A percentile compares a stretch with the other conserved stretches of the same genome.
phyloP scores from a whole-genome alignment of 2,113 vertebrate genomes.

The Aythya baeri region DNA sequence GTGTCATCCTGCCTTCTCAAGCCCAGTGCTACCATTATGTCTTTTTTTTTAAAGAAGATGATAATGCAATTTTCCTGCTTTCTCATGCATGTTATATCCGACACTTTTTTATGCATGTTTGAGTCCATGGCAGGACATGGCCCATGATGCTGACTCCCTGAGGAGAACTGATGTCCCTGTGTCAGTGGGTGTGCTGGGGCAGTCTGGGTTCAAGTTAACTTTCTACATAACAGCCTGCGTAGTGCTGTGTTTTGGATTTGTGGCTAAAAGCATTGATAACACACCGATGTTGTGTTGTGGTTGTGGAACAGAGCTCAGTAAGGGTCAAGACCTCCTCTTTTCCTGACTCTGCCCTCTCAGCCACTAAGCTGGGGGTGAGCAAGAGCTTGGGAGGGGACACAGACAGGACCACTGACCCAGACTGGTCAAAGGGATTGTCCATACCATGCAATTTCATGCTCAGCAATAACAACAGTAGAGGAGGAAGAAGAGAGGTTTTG shows the following conservation, averaged over 20 bases:
- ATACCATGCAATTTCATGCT: not conserved
- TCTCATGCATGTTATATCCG: not conserved
- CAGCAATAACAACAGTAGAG: not conserved
- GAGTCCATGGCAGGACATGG: not conserved
- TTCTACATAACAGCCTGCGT: not conserved
- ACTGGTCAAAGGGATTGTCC: not conserved
- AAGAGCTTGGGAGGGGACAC: not conserved
- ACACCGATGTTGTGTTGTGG: not conserved
- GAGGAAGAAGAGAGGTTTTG: not conserved
- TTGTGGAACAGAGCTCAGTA: not conserved
- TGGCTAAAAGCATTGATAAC: not conserved
- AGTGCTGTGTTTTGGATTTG: not conserved
- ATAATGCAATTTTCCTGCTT: not conserved
- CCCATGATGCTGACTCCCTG: not conserved
- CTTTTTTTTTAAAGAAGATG: not conserved
- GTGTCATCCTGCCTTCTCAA: not conserved
- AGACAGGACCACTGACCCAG: not conserved
- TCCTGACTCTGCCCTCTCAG: fast-evolving
- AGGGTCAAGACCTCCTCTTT: not conserved
- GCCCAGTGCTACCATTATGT: not conserved
- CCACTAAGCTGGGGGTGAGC: not conserved
- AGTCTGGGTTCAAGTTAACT: not conserved
- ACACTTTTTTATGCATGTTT: not conserved
- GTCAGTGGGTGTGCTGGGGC: not conserved
- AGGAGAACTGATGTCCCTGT: not conserved